These are phyloP conservation scores for Corynorhinus townsendii DNA, from an alignment of 2,113 vertebrate genomes.

Conservation along the genomic window DNA sequence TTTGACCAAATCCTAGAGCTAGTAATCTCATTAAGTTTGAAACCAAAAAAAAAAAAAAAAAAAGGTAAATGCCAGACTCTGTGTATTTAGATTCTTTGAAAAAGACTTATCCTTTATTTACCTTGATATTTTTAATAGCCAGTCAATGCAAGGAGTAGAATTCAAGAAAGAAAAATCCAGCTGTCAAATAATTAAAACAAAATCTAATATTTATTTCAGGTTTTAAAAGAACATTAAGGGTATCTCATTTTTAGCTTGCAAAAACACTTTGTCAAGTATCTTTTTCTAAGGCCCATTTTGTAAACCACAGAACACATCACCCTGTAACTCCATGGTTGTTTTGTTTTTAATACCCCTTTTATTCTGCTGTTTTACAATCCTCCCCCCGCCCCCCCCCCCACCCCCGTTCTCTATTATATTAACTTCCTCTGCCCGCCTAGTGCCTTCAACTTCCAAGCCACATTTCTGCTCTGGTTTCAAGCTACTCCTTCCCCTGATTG, in stretches of 20 bases:
- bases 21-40: background rate
- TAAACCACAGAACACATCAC: background rate
- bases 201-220: slow-evolving; percentile 33
- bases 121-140: background rate
- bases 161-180: background rate
- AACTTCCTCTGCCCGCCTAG: background rate
- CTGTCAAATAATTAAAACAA: slow-evolving; percentile 11
- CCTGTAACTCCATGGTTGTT: background rate
- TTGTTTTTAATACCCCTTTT: background rate
- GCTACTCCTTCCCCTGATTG: background rate
- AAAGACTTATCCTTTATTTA: background rate
- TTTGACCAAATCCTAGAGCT: background rate
- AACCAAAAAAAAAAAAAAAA: background rate
- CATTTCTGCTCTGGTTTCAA: background rate
- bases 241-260: background rate
- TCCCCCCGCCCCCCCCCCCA: too few relatives aligned
- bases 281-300: background rate
- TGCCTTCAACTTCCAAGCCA: background rate
- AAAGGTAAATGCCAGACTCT: background rate
- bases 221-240: background rate
- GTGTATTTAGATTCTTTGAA: background rate
- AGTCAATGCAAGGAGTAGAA: background rate
- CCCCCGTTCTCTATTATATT: background rate
- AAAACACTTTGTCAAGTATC: background rate
- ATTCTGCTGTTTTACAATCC: background rate